These are phyloP conservation scores for Pseudolaguvia tuberculata DNA, from an alignment of 2,113 vertebrate genomes.

Conservation along the genomic window DNA sequence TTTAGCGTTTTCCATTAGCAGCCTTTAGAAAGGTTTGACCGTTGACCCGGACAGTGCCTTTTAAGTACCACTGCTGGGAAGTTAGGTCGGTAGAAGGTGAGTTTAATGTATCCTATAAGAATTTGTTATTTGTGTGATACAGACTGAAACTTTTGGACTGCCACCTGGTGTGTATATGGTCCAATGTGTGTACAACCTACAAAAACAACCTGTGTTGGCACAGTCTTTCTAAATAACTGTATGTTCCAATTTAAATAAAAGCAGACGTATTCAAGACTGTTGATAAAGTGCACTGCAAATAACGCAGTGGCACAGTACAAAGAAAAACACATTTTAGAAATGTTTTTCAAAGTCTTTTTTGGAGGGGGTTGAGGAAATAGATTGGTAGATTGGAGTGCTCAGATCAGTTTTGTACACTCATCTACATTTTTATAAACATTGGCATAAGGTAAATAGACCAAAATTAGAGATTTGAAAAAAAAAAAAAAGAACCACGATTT, in stretches of 20 bases:
- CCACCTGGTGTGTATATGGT: conserved; percentile 12
- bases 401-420: neutral
- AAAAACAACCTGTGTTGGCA: conserved; percentile 19
- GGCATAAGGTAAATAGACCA: neutral
- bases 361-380: conserved; percentile 10
- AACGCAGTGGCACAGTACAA: conserved; percentile 12
- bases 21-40: conserved; percentile 12
- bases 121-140: conserved; percentile 34
- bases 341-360: neutral
- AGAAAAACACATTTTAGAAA: conserved; percentile 11
- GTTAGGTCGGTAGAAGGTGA: neutral
- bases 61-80: conserved; percentile 19
- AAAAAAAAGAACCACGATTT: too few relatives aligned
- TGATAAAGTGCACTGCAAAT: conserved; percentile 25
- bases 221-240: conserved; percentile 18
- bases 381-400: neutral
- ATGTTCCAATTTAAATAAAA: conserved; percentile 19
- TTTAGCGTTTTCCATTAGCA: conserved; percentile 1
- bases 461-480: neutral
- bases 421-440: neutral
- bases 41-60: conserved; percentile 9
- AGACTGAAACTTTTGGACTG: conserved; percentile 22
- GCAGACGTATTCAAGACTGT: conserved; percentile 7
- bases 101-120: conserved; percentile 30
- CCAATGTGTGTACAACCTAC: conserved; percentile 8